Base-by-base conservation (phyloP, 2,888 invertebrate genomes). In the Proisotoma minuta region DNA sequence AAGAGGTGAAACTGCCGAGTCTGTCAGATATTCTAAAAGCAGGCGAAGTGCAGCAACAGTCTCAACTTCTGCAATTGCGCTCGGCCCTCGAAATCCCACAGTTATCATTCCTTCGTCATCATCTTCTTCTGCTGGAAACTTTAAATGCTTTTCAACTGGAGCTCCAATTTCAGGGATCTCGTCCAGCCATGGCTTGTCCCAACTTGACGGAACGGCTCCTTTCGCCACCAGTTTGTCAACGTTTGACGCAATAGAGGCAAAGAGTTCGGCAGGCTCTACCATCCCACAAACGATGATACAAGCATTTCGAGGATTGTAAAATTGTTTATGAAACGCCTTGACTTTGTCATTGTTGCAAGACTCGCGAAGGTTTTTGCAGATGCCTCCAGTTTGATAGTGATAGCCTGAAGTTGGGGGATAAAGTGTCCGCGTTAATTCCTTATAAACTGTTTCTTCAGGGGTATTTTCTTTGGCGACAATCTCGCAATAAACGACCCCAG, bases 401-500 rank as follows among this genome's bases (percentile, higher is more conserved):
- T 93, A 95, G 0, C 92, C 92, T 76, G 87, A 87, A 23, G 86
- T 85, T 0, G 92, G 90, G 1, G 82, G 82, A 77, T 93, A 95
- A 77, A 91, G 83, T 2, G 84, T 83, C 67, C 86, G 80, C 22
- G 84, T 77, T 76, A 91, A 78, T 70, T 83, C 83, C 59, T 84
- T 78, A 72, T 86, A 83, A 65, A 87, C 83, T 64, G 87, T 80
- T 62, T 85, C 84, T 75, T 89, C 88, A 3, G 88, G 87, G n/a
- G 82, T 83, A 77, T 90, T 91, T 77, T 92, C 92, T 28, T 84
- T 77, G 0, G 87, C 90, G 78, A 39, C 39, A 34, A 54, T 2
- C 81, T 96, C 95, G 78, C 91, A 91, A 77, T 95, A 95, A n/a
- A 95, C 93, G 15, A 95, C 91, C 20, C 96, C 96, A 12, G 88